Evolutionary conservation across 2,113 vertebrate genomes (phyloP).

Genomic region (Pseudorectes ferrugineus): DNA sequence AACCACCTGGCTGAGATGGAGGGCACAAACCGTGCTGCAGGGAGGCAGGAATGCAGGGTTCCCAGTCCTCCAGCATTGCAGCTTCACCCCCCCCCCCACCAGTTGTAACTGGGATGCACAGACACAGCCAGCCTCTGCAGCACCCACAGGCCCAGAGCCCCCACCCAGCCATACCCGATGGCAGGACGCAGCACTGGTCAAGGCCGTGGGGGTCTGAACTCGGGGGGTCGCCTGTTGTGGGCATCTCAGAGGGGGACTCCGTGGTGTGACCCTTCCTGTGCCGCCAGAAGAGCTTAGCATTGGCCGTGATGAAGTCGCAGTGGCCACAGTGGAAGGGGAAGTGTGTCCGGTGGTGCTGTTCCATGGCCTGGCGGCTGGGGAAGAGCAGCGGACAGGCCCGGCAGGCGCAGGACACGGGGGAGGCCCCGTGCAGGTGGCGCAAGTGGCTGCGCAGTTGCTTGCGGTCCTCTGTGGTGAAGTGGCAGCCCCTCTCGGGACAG

Average conservation of each 20-base stretch:
- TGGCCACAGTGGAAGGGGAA: slow-evolving; percentile 79
- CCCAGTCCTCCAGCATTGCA: not conserved
- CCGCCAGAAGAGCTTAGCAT: slow-evolving; percentile 73
- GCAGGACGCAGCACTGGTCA: not conserved
- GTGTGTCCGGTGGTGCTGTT: slow-evolving; percentile 74
- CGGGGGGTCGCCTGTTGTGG: accelerated
- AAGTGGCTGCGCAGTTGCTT: slow-evolving; percentile 73
- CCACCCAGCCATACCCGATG: not conserved
- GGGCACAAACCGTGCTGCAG: accelerated
- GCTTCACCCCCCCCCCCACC: not conserved
- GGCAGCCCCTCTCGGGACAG: slow-evolving; percentile 73
- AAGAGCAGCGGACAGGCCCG: slow-evolving; percentile 75
- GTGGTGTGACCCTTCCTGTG: slow-evolving; percentile 67
- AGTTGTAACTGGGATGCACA: not conserved
- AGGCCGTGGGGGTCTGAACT: not conserved
- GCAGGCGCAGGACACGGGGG: slow-evolving; percentile 70
- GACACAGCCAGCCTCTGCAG: not conserved
- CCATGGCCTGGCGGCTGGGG: slow-evolving; percentile 72
- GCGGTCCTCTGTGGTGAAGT: slow-evolving; percentile 64
- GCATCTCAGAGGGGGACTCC: accelerated
- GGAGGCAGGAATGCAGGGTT: not conserved
- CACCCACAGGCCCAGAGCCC: not conserved
- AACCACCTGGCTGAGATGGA: not conserved
- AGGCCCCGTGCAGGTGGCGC: slow-evolving; percentile 52
- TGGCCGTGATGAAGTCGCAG: slow-evolving; percentile 76